Conservation (phyloP, 2,888 invertebrate genomes). For the Epirrita christyi region DNA sequence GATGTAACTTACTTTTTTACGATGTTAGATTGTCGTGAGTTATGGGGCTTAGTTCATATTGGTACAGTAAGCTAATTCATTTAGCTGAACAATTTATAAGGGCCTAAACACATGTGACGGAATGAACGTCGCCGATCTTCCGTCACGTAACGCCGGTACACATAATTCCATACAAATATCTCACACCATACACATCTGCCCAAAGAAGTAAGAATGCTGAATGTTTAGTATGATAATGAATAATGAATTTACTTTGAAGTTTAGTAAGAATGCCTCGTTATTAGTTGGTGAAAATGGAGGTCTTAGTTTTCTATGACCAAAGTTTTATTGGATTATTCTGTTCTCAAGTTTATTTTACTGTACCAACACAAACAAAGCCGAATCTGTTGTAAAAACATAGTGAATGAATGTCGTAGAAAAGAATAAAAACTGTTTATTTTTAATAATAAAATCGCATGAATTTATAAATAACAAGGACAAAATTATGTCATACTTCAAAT, state of each 20-base stretch:
- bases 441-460: slow-evolving; percentile 7
- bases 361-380: slow-evolving; percentile 10
- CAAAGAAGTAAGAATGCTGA: too few relatives aligned
- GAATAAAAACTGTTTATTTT: slow-evolving; percentile 16
- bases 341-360: slow-evolving; percentile 2
- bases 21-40: slow-evolving; percentile 3
- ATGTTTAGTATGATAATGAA: too few relatives aligned
- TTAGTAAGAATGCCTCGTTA: too few relatives aligned
- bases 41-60: background rate
- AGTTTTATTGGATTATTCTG: background rate
- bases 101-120: too few relatives aligned
- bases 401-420: background rate
- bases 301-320: background rate
- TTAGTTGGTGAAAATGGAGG: too few relatives aligned
- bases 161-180: too few relatives aligned
- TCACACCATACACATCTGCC: too few relatives aligned
- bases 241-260: too few relatives aligned
- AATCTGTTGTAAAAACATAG: slow-evolving; percentile 6
- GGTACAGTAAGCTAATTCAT: background rate
- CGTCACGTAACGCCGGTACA: too few relatives aligned
- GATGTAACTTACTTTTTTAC: slow-evolving; percentile 18
- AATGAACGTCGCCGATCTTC: too few relatives aligned
- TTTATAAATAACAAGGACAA: slow-evolving; percentile 18
- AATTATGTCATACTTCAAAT: slow-evolving; percentile 4
- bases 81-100: too few relatives aligned